These are phyloP conservation scores for Lagenorhynchus albirostris DNA, from an alignment of 2,113 vertebrate genomes.

Conservation along the genomic window DNA sequence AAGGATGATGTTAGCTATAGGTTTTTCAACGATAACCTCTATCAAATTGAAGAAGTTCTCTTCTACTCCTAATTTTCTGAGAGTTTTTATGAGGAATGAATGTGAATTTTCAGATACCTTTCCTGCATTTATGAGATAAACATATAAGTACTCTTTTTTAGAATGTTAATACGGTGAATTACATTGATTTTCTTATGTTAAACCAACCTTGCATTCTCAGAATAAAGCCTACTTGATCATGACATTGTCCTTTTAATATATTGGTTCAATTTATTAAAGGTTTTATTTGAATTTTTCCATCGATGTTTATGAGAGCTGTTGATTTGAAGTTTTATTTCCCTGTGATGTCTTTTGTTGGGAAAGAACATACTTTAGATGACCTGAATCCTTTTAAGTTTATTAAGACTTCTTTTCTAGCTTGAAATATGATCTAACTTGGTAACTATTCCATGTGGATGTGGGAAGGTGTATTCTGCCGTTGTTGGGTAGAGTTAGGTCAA, in stretches of 20 bases:
- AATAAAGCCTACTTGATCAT: background rate
- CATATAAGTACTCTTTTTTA: background rate
- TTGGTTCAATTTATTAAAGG: background rate
- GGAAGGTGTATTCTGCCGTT: background rate
- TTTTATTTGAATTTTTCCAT: background rate
- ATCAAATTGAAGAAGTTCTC: background rate
- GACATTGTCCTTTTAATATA: background rate
- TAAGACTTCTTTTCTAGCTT: background rate
- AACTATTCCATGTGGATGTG: background rate
- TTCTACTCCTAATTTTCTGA: background rate
- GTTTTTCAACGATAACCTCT: background rate
- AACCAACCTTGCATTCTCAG: background rate
- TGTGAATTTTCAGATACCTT: background rate
- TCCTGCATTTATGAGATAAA: background rate
- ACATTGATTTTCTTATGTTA: background rate
- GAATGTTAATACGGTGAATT: background rate
- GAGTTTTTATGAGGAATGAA: background rate
- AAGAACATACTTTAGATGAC: background rate
- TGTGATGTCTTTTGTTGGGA: background rate
- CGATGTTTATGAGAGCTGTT: background rate
- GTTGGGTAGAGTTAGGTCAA: background rate
- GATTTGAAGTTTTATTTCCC: background rate
- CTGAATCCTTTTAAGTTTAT: background rate
- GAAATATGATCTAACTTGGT: background rate
- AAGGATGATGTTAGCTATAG: background rate